Base-by-base conservation (phyloP, 2,888 invertebrate species). In the Stenoptilia bipunctidactyla region DNA sequence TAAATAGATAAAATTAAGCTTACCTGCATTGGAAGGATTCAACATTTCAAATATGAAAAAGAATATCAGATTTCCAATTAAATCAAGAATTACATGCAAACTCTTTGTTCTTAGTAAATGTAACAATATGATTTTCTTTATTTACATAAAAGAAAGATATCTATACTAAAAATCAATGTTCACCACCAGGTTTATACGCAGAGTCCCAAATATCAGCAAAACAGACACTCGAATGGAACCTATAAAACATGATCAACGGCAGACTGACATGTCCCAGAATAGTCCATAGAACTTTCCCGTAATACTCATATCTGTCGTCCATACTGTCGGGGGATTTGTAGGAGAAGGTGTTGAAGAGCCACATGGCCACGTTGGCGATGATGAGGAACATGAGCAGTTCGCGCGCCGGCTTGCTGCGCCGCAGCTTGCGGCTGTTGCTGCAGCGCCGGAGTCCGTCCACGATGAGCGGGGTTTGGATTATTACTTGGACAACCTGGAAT, bases 221-320 rank as follows among this genome's bases (percentile, higher is more conserved):
- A 55, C 92, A 92, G 0, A 91, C 92, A n/a, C 91, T 89, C 0
- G 91, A 90, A 57, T 92, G 92, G 61, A 92, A 92, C 43, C 92
- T 79, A 56, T 91, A 92, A 69, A 92, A 92, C 86, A 92, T 90
- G 43, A 90, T 91, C 2, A 92, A 70, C 0, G 92, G 92, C 9
- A 91, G 68, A 27, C 90, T 89, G 55, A 91, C 74, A 58, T 92
- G 92, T 14, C 90, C 90, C 3, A 92, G 74, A 36, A 92, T 86
- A 4, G 89, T 88, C 92, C 92, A 92, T 15, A 89, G 53, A 1
- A 88, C 86, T 52, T 87, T 87, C 15, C 92, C 92, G 55, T 91
- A 92, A 59, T 85, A 91, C 27, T 87, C 84, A 54, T 90, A 88
- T 62, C 90, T 82, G 45, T 82, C 77, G 48, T 85, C 85, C 1